Conservation (phyloP, 2,888 invertebrate species). For the Andrena praecox region DNA sequence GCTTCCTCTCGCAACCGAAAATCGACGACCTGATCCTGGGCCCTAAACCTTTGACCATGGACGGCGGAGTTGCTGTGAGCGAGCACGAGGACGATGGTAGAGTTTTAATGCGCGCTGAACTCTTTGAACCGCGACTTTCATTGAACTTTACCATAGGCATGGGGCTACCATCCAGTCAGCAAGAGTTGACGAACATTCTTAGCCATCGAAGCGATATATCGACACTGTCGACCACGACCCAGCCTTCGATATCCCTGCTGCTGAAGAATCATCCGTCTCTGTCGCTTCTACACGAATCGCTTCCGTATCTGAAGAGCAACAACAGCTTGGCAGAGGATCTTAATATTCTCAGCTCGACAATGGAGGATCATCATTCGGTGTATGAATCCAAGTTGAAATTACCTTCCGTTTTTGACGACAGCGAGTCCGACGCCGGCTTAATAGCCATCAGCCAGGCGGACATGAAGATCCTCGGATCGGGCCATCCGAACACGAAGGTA, state of each 20-base stretch:
- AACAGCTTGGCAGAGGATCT: constrained; percentile 74
- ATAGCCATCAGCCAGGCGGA: constrained; percentile 70
- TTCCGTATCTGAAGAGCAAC: constrained; percentile 75
- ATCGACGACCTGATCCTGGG: constrained; percentile 80
- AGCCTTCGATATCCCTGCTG: constrained; percentile 67
- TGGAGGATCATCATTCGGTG: constrained; percentile 64
- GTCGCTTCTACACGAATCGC: constrained; percentile 72
- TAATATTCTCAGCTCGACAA: constrained; percentile 60
- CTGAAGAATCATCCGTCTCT: constrained; percentile 67
- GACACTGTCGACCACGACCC: constrained; percentile 59
- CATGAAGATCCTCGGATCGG: constrained; percentile 65
- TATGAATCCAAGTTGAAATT: constrained; percentile 72
- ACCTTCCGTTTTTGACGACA: constrained; percentile 71
- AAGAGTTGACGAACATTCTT: constrained; percentile 72
- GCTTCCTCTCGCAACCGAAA: constrained; percentile 80
- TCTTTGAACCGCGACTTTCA: background rate
- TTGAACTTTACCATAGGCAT: constrained; percentile 39
- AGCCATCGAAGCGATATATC: constrained; percentile 73
- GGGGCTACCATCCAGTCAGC: constrained; percentile 60
- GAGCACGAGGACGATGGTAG: constrained; percentile 70
- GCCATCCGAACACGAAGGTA: constrained; percentile 60
- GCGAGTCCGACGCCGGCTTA: constrained; percentile 55
- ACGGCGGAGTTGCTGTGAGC: constrained; percentile 50
- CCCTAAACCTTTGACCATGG: constrained; percentile 72
- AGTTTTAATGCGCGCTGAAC: background rate